Conservation (phyloP, 2,888 invertebrate genomes). For the Dyspetes luteomarginatus region DNA sequence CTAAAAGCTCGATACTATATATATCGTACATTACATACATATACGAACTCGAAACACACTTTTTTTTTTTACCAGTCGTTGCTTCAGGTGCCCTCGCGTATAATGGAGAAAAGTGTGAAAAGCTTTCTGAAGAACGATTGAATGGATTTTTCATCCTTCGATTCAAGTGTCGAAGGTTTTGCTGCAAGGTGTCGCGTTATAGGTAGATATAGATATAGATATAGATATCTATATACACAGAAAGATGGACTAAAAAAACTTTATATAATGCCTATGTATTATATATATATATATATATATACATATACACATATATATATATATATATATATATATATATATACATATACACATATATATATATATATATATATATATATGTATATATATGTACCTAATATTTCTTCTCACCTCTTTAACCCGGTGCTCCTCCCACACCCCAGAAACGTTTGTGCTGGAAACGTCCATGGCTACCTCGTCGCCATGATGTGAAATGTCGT, state of each 20-base stretch:
- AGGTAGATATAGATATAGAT: no score
- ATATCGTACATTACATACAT: not conserved
- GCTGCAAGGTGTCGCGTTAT: not conserved
- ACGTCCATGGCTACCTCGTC: slow-evolving; percentile 69
- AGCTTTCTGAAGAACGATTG: slow-evolving; percentile 19
- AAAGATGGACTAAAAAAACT: not conserved
- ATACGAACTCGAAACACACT: not conserved
- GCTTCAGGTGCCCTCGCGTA: not conserved
- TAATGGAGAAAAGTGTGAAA: slow-evolving; percentile 31
- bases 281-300: slow-evolving; percentile 7
- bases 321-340: not conserved
- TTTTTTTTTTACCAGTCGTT: slow-evolving; percentile 11
- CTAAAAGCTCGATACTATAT: slow-evolving; percentile 7
- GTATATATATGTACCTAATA: not conserved
- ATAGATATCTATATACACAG: no score
- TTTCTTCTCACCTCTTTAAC: slow-evolving; percentile 72
- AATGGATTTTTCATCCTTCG: slow-evolving; percentile 41
- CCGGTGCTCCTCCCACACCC: slow-evolving; percentile 70
- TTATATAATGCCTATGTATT: not conserved
- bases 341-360: not conserved
- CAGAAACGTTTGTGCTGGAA: slow-evolving; percentile 63
- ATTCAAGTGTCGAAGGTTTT: slow-evolving; percentile 21
- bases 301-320: not conserved
- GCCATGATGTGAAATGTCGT: not conserved
- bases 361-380: slow-evolving; percentile 8